Conservation (phyloP, 2,797 vertebrate genomes). For the Poeciliopsis turneri region DNA sequence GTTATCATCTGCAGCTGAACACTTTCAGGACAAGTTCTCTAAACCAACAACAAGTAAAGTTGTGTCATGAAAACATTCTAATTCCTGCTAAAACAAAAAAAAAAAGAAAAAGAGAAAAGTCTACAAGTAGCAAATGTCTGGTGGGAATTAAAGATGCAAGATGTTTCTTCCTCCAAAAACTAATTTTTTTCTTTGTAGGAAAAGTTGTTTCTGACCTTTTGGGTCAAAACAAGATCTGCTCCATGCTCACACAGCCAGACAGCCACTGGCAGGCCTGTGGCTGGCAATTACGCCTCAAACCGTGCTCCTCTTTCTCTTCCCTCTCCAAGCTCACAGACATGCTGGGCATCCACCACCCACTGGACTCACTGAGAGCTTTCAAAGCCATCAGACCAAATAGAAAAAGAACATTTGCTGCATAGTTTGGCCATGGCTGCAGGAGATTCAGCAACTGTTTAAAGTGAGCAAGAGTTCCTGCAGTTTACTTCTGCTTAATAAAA, state of each 20-base stretch:
- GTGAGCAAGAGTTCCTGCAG: slow-evolving; percentile 1
- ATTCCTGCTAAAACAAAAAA: slow-evolving; percentile 47
- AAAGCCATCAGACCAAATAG: slow-evolving; percentile 39
- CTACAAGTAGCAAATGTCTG: slow-evolving; percentile 50
- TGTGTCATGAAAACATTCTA: slow-evolving; percentile 38
- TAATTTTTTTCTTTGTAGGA: slow-evolving; percentile 25
- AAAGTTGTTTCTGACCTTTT: slow-evolving; percentile 59
- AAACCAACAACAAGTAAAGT: slow-evolving; percentile 40
- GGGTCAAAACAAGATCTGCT: slow-evolving; percentile 50
- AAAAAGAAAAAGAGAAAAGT: slow-evolving; percentile 22
- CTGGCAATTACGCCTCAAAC: slow-evolving; percentile 66
- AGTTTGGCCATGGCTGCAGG: slow-evolving; percentile 41
- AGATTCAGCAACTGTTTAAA: slow-evolving; percentile 28
- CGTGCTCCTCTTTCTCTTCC: slow-evolving; percentile 36
- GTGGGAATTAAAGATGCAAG: slow-evolving; percentile 62
- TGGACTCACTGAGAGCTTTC: slow-evolving; percentile 45
- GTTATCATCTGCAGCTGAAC: slow-evolving; percentile 46
- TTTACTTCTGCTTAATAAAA: slow-evolving; percentile 18
- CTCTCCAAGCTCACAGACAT: slow-evolving; percentile 51
- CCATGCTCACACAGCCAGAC: slow-evolving; percentile 43
- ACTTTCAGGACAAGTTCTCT: slow-evolving; percentile 28
- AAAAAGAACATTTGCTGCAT: slow-evolving; percentile 28
- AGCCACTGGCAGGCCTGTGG: slow-evolving; percentile 48
- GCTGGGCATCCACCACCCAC: slow-evolving; percentile 58
- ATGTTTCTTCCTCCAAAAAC: slow-evolving; percentile 59